Evolutionary conservation across 2,797 vertebrate genomes (phyloP), one percentile per base, ranked within the genome.

Genomic region (Rhabdomys pumilio): DNA sequence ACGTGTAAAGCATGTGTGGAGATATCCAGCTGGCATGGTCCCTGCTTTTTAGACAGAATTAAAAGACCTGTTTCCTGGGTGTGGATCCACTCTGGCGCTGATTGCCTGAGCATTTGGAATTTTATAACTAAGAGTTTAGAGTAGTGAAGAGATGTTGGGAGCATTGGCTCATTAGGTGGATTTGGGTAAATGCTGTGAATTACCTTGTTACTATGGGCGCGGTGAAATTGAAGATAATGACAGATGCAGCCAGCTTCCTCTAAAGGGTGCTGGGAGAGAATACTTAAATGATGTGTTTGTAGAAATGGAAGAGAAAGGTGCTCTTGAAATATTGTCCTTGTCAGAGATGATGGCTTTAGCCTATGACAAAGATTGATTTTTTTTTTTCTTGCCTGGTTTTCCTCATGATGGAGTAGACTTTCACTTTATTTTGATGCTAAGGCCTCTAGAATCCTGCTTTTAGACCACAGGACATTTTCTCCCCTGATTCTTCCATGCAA

Each of bases 121-220:
- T 96, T 96, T 95, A 82, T 91, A 95, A 83, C 89, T 86, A 63
- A 75, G 61, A 81, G 85, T 90, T 95, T 50, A 20, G 90, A 97
- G 92, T 26, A 26, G 57, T 26, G 65, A 94, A 81, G 88, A 93
- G 80, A 90, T 86, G 88, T 55, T 83, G 26, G 91, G 81, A 67
- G 92, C 55, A 9, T 6, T 10, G 90, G 81, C 90, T 97, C 17
- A 26, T 84, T 90, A 26, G 59, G 67, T 93, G 92, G 85, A 75
- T 47, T 90, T 29, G 14, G 50, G 87, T 79, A 67, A 90, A 92
- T 63, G 12, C 91, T 94, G 41, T 41, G 89, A 96, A 92, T 89
- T 80, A 79, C 81, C 67, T 92, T 91, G 79, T 95, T 95, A n/a
- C 3, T 1, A 29, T 50, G 9, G 91, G 50, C 59, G 85, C 69